These are phyloP conservation scores for Chaenogobius annularis DNA, from an alignment of 2,113 vertebrate genomes.

Conservation along the genomic window DNA sequence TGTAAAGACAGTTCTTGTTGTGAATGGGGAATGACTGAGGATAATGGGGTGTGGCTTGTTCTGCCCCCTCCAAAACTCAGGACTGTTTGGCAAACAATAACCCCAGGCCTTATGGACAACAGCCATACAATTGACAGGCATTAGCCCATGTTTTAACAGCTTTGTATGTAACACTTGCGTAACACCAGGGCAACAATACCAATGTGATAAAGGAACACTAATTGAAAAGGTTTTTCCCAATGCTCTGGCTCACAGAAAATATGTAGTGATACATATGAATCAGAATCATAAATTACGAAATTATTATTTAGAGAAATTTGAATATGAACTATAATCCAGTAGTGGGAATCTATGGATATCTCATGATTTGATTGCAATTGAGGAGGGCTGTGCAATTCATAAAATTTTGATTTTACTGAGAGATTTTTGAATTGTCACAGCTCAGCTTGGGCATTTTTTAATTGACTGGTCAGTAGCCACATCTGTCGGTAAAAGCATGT, in stretches of 20 bases:
- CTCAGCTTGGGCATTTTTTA: neutral
- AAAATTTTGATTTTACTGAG: neutral
- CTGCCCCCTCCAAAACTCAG: slow-evolving; percentile 11
- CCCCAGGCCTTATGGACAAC: slow-evolving; percentile 26
- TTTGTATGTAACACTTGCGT: neutral
- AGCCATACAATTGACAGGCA: slow-evolving; percentile 34
- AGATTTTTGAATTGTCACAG: no score
- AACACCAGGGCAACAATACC: neutral
- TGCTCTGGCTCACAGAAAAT: neutral
- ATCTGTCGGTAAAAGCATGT: no score
- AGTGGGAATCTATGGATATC: neutral
- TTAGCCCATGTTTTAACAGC: slow-evolving; percentile 5
- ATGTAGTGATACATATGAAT: no score
- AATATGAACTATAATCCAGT: no score
- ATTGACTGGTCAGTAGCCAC: no score
- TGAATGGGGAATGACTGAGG: slow-evolving; percentile 55
- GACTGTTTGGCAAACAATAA: slow-evolving; percentile 41
- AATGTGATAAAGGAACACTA: neutral
- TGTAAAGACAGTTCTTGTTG: slow-evolving; percentile 22
- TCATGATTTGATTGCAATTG: neutral
- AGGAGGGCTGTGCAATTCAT: neutral
- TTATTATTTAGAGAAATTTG: no score
- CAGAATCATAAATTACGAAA: no score
- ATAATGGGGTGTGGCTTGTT: slow-evolving; percentile 53
- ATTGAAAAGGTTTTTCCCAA: neutral